A percentile compares a stretch with the other conserved stretches of the same genome.
Evolutionary conservation across 2,113 vertebrate genomes (phyloP).

Genomic region (Mormyrus lacerda): DNA sequence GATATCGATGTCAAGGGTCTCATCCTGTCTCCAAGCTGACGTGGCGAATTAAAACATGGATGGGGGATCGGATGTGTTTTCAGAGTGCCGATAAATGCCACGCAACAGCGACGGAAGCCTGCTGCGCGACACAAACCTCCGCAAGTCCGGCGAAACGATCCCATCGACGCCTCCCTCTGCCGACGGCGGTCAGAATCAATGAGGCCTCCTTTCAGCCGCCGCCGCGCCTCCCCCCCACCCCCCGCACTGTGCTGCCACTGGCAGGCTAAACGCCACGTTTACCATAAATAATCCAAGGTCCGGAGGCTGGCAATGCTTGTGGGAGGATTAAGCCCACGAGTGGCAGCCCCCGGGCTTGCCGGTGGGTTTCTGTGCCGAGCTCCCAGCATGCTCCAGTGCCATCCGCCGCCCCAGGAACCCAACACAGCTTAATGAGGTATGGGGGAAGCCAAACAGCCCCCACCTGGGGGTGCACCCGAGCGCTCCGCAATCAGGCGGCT

Average conservation of each 20-base stretch:
- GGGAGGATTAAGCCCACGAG: not conserved
- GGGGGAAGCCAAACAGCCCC: constrained; percentile 23
- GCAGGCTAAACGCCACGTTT: constrained; percentile 26
- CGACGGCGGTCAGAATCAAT: constrained; percentile 25
- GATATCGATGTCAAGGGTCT: not conserved
- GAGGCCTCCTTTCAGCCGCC: constrained; percentile 11
- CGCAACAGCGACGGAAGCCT: not conserved
- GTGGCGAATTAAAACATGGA: constrained; percentile 15
- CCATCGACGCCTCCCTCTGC: constrained; percentile 19
- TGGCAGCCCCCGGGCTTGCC: not conserved
- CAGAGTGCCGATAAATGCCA: not conserved
- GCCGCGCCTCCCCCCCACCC: too few species aligned
- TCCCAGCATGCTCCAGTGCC: not conserved
- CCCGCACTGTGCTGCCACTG: not conserved
- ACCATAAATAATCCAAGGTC: constrained; percentile 21
- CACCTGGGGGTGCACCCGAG: constrained; percentile 18
- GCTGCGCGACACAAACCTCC: not conserved
- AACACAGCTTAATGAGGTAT: constrained; percentile 38
- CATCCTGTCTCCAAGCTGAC: not conserved
- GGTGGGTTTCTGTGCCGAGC: not conserved
- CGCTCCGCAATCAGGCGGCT: constrained; percentile 21
- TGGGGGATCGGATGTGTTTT: not conserved
- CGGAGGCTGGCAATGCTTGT: not conserved
- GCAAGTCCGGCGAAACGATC: constrained; percentile 18
- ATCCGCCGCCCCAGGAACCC: constrained; percentile 19